Base-by-base conservation (phyloP, 2,888 invertebrate species). In the Ctena decussata region DNA sequence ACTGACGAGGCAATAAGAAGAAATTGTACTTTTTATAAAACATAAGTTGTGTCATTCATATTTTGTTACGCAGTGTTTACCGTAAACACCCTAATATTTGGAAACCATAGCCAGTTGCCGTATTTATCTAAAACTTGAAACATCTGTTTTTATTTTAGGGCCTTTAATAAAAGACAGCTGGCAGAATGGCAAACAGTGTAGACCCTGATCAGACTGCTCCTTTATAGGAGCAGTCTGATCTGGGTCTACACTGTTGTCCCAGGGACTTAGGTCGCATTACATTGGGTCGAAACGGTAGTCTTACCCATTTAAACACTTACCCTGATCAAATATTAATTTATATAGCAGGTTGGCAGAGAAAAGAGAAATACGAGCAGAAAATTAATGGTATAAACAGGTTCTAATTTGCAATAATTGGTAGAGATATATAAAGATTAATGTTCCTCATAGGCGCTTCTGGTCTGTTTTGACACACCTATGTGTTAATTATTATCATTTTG, bases 321-420 rank as follows among this genome's bases (percentile, higher is more conserved):
- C 46, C 21, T 46, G 46, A 46, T 46, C 46, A 46, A 46, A 46
- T 46, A 46, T 57, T 27, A 57, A 57, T 57, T 57, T 57, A 24
- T 57, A 57, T 21, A 24, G 27, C 6, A 12, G 57, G 8, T 27
- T 57, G 57, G 57, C 57, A 57, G 24, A 27, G 57, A 57, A n/a
- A 57, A 57, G 24, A 27, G 57, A 24, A 57, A 57, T 57, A 27
- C 27, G 57, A 57, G n/a, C 57, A 11, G 27, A n/a, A 57, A 57
- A 57, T 57, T 57, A 57, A 57, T 57, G 57, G 57, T 57, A 27
- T 27, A 27, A 57, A n/a, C 57, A 57, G 27, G 57, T 57, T 57
- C 57, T 57, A 57, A 57, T 57, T 57, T 57, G 57, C 57, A 57
- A n/a, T 57, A 57, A 57, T 57, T 57, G 57, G 57, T 57, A 57